phyloP scores from a whole-genome alignment of 2,113 vertebrate genomes.

The Marmota monax region DNA sequence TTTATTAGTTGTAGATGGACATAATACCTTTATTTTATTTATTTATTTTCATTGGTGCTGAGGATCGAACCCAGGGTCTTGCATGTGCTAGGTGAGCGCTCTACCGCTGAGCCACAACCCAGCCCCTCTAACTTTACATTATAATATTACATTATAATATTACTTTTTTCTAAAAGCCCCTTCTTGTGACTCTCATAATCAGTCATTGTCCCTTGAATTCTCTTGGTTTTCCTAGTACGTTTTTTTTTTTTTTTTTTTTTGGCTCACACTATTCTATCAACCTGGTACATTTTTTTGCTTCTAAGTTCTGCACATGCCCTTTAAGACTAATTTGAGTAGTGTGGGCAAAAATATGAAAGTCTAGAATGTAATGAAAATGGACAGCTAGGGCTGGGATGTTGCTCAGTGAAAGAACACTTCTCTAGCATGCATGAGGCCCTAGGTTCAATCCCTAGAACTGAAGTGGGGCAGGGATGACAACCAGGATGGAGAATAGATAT shows the following conservation, averaged over 20 bases:
- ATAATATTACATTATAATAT: neutral
- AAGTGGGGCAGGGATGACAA: too few species aligned
- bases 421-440: too few species aligned
- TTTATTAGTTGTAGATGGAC: too few species aligned
- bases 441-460: too few species aligned
- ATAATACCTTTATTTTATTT: too few species aligned
- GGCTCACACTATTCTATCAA: neutral
- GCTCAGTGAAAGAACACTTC: too few species aligned
- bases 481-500: neutral
- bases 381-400: neutral
- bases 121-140: neutral
- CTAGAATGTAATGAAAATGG: neutral
- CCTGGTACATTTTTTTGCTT: neutral
- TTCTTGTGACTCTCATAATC: neutral
- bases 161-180: neutral
- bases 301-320: neutral
- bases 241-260: slow-evolving; percentile 19
- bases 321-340: neutral
- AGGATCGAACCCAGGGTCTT: too few species aligned
- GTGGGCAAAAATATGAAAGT: neutral
- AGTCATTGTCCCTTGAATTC: neutral
- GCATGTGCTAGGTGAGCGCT: too few species aligned
- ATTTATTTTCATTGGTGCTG: too few species aligned
- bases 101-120: too few species aligned
- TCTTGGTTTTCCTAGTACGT: neutral